Evolutionary conservation across 2,113 vertebrate species (phyloP).

Genomic region (Heliornis fulica): DNA sequence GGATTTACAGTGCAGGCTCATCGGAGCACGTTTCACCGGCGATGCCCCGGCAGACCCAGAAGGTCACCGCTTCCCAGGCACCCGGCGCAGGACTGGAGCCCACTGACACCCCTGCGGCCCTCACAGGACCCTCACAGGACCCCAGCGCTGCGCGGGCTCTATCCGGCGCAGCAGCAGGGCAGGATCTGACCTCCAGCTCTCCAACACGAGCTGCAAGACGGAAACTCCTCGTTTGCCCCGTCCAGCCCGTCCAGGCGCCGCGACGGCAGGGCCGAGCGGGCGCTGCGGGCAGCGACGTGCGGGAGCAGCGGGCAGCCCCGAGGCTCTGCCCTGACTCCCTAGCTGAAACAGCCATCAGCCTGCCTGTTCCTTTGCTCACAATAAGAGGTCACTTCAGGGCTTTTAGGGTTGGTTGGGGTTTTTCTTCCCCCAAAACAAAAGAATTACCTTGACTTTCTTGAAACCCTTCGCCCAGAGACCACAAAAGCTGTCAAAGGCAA

Average conservation of each 20-base stretch:
- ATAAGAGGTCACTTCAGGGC: slow-evolving; percentile 48
- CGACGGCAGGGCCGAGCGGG: slow-evolving; percentile 59
- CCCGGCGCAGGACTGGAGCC: background rate
- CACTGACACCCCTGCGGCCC: background rate
- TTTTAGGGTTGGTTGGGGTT: background rate
- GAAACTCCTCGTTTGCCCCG: slow-evolving; percentile 73
- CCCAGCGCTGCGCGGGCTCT: rapidly evolving
- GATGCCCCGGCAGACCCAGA: slow-evolving; percentile 47
- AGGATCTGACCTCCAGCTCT: slow-evolving; percentile 10
- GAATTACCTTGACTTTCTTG: background rate
- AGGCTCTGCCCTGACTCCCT: slow-evolving; percentile 13
- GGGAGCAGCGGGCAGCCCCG: too few relatives aligned
- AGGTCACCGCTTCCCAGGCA: slow-evolving; percentile 52
- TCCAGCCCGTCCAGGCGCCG: slow-evolving; percentile 49
- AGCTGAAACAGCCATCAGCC: slow-evolving; percentile 55
- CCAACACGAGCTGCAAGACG: slow-evolving; percentile 28
- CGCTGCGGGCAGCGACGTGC: too few relatives aligned
- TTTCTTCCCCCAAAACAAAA: background rate
- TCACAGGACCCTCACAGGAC: background rate
- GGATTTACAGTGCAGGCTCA: slow-evolving; percentile 53
- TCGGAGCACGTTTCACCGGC: slow-evolving; percentile 53
- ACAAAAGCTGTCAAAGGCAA: background rate
- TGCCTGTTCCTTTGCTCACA: background rate
- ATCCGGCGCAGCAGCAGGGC: background rate
- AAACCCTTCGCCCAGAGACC: background rate